A percentile compares a stretch with the other conserved stretches of the same genome.
These are phyloP conservation scores for Aegypius monachus DNA, from an alignment of 2,113 vertebrate genomes.

Conservation along the genomic window DNA sequence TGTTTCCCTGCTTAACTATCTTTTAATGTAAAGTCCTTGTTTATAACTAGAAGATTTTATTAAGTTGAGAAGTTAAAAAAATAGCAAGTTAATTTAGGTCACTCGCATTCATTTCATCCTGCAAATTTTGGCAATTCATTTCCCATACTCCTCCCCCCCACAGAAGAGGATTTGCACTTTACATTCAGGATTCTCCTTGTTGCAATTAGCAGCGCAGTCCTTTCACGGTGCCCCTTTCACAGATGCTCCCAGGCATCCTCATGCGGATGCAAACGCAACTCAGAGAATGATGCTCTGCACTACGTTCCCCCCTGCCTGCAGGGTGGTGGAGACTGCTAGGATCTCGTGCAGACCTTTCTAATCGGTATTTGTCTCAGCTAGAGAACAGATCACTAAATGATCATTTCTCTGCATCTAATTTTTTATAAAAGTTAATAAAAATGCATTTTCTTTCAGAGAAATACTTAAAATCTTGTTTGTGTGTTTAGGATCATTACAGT, in stretches of 20 bases:
- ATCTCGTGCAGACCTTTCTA: neutral
- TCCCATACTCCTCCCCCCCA: neutral
- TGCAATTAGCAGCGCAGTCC: neutral
- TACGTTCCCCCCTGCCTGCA: rapidly evolving
- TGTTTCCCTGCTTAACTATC: neutral
- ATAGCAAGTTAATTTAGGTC: neutral
- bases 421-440: neutral
- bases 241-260: neutral
- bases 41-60: neutral
- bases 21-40: neutral
- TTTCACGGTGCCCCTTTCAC: neutral
- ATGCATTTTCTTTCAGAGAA: neutral
- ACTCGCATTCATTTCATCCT: neutral
- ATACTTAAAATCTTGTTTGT: neutral
- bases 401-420: neutral
- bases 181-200: neutral
- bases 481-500: neutral
- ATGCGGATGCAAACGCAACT: neutral
- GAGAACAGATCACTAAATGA: neutral
- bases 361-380: too few species aligned
- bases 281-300: neutral
- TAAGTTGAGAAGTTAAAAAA: neutral
- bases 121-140: neutral
- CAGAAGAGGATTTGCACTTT: neutral
- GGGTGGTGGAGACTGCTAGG: too few species aligned